These are phyloP conservation scores for Hemaris fuciformis DNA, from an alignment of 2,888 invertebrate species.

Conservation along the genomic window DNA sequence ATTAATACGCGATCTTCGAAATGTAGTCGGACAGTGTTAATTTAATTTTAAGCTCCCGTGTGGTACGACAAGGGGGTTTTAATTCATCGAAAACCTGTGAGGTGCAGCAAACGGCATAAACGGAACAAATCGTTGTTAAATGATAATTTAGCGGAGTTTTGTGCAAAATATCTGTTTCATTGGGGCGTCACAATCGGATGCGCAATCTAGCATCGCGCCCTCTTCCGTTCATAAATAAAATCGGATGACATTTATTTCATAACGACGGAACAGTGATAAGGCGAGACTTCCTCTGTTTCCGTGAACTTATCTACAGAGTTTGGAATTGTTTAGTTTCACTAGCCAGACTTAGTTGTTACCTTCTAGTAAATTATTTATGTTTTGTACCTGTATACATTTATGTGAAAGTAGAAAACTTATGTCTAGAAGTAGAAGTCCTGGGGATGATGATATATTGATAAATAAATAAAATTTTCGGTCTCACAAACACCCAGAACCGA, in stretches of 20 bases:
- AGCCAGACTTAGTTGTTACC: neutral
- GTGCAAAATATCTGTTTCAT: slow-evolving; percentile 66
- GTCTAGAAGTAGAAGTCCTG: too few species aligned
- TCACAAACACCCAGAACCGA: too few species aligned
- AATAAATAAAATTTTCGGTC: too few species aligned
- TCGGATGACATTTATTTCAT: slow-evolving; percentile 69
- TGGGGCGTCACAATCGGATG: slow-evolving; percentile 65
- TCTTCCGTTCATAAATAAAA: slow-evolving; percentile 73
- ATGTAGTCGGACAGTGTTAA: neutral
- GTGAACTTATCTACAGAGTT: slow-evolving; percentile 27
- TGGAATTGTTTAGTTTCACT: slow-evolving; percentile 12
- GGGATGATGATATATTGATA: too few species aligned
- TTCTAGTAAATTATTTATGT: neutral
- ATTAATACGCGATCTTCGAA: neutral
- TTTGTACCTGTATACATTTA: neutral
- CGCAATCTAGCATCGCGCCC: slow-evolving; percentile 63
- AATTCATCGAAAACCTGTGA: neutral
- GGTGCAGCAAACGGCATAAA: slow-evolving; percentile 44
- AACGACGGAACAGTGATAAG: slow-evolving; percentile 73
- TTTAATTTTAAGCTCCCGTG: slow-evolving; percentile 1
- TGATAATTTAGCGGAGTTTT: slow-evolving; percentile 61
- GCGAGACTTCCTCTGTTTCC: slow-evolving; percentile 47
- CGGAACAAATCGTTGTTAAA: slow-evolving; percentile 64
- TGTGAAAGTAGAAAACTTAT: too few species aligned
- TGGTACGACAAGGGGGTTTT: slow-evolving; percentile 6